phyloP scores from a whole-genome alignment of 2,797 vertebrate species.

The Silurus lanzhouensis region DNA sequence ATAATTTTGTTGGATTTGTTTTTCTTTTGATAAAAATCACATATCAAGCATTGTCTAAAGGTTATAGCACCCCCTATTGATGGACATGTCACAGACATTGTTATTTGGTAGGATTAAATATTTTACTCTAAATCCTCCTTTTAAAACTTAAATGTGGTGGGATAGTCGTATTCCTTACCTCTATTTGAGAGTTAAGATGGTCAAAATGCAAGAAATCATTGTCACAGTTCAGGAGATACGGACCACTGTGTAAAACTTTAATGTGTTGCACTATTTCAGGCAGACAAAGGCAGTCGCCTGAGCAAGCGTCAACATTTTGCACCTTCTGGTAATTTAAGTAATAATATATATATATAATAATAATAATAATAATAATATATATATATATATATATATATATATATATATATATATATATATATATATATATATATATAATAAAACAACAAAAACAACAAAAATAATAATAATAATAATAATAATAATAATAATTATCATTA shows the following conservation, averaged over 20 bases:
- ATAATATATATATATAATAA: neutral
- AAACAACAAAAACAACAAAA: no score
- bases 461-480: no score
- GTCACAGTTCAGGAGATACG: neutral
- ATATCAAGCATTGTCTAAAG: neutral
- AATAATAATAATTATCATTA: neutral
- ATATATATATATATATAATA: no score
- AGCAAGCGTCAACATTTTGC: neutral
- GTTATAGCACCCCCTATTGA: slow-evolving; percentile 20
- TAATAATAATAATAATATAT: neutral
- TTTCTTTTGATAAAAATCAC: neutral
- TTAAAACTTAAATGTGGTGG: neutral
- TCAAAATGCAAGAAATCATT: neutral
- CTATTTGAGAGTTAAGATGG: neutral
- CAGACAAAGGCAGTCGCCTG: neutral
- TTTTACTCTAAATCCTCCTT: no score
- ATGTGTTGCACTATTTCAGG: neutral
- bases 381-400: no score
- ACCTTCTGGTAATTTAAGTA: neutral
- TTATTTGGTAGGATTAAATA: neutral
- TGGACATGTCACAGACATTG: neutral
- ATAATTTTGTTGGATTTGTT: neutral
- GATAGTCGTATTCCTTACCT: neutral
- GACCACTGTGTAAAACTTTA: neutral
- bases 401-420: no score